Percentiles rank a stretch among this genome's conserved stretches.
phyloP scores from a whole-genome alignment of 2,888 invertebrate species.

The Cecidostiba fungosa region DNA sequence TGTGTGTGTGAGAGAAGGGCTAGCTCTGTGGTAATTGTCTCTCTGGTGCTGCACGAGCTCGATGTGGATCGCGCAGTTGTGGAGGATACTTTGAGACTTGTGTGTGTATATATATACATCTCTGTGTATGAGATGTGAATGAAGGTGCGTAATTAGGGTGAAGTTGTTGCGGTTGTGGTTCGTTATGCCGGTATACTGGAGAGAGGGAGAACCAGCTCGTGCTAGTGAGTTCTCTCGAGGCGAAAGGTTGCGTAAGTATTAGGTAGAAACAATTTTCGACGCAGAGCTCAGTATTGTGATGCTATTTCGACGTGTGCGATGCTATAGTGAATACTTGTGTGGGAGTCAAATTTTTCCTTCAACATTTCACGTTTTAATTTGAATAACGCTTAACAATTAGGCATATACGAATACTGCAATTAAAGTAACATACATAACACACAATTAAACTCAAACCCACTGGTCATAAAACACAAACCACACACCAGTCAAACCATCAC shows the following conservation, averaged over 20 bases:
- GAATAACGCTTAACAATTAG: neutral
- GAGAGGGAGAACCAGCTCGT: neutral
- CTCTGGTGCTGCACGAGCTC: neutral
- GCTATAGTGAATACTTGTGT: too few relatives aligned
- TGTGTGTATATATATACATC: neutral
- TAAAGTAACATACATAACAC: neutral
- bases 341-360: too few relatives aligned
- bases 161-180: slow-evolving; percentile 1
- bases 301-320: neutral
- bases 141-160: slow-evolving; percentile 27
- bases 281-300: neutral
- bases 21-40: slow-evolving; percentile 9
- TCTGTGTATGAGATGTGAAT: neutral
- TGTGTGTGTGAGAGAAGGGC: neutral
- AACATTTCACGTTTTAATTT: neutral
- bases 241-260: slow-evolving; percentile 8
- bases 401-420: neutral
- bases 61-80: slow-evolving; percentile 24
- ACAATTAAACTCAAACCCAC: neutral
- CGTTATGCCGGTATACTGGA: neutral
- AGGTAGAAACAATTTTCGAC: slow-evolving; percentile 12
- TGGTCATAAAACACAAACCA: neutral
- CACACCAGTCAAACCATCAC: too few relatives aligned
- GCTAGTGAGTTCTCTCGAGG: neutral
- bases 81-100: slow-evolving; percentile 48